Evolutionary conservation across 1,140 invertebrate species (phyloP), one percentile per base, ranked within the genome.

Genomic region (Dendroctonus ponderosae): DNA sequence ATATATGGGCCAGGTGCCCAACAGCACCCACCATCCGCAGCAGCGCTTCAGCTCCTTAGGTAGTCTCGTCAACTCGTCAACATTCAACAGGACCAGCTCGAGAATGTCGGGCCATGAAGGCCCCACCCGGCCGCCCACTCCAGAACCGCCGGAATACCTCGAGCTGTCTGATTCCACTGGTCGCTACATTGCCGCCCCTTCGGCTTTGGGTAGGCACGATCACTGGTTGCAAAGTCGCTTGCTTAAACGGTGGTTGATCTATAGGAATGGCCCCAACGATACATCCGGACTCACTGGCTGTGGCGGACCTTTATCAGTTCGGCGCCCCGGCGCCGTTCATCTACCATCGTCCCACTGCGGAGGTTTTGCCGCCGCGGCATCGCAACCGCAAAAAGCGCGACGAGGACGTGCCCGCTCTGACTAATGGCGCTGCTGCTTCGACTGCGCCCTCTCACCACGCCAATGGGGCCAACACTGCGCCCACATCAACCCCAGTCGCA

Each of bases 311-410:
- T 46, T 72, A 68, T 59, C 57, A 65, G 43, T 67, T 57, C 49
- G 39, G 57, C n/a, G 62, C 60, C 42, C 41, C 58, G 6, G 58
- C 65, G 14, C 62, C 70, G 0, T 58, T 52, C 40, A 15, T 60
- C 46, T 11, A 48, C 46, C 26, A 26, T 26, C 26, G 26, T 26
- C 26, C 26, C 26, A 26, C 26, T 26, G 26, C 26, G 67, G 73
- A 75, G 15, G 68, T 68, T 7, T 38, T 72, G 12, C 73, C 75
- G 7, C 76, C 74, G 9, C 66, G 79, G 42, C 78, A 79, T 68
- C 76, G 80, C 50, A 26, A 26, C 14, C 74, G 80, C 41, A 78
- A 80, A 69, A 81, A 80, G 63, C 79, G 79, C 69, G 79, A 81
- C 38, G 81, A 82, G n/a, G 80, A 81, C 50, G 51, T 50, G 0